Evolutionary conservation across 2,797 vertebrate genomes (phyloP).

Genomic region (Apodemus agrarius): DNA sequence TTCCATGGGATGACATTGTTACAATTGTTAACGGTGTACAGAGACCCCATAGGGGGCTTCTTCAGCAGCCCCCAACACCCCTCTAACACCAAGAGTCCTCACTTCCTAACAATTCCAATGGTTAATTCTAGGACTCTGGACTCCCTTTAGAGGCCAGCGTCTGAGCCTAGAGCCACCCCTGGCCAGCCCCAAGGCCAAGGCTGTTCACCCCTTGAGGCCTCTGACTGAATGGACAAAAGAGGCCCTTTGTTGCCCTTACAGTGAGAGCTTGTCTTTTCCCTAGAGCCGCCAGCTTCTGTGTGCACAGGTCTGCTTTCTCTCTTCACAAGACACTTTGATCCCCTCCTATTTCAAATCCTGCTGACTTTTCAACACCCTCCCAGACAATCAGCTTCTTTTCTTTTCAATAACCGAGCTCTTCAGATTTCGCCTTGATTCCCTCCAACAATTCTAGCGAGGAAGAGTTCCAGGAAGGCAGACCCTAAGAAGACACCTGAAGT

Average conservation of each 20-base stretch:
- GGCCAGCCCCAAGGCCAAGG: conserved; percentile 17
- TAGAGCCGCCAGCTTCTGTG: conserved; percentile 72
- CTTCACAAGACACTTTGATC: conserved; percentile 74
- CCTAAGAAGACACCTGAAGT: conserved; percentile 37
- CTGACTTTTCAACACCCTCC: conserved; percentile 66
- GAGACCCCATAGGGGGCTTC: background rate
- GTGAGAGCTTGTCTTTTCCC: conserved; percentile 73
- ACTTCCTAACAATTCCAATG: background rate
- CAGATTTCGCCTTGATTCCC: background rate
- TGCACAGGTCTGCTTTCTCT: conserved; percentile 48
- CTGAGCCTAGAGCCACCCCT: conserved; percentile 30
- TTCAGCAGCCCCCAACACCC: too few species aligned
- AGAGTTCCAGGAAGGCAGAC: background rate
- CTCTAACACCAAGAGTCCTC: background rate
- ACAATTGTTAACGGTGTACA: background rate
- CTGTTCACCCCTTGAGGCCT: conserved; percentile 49
- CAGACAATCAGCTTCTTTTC: conserved; percentile 37
- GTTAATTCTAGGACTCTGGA: background rate
- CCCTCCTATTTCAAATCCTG: conserved; percentile 66
- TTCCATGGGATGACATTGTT: background rate
- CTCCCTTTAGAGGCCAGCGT: background rate
- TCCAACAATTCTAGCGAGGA: conserved; percentile 34
- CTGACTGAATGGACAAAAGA: conserved; percentile 80
- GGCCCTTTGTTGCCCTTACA: conserved; percentile 81
- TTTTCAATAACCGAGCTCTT: conserved; percentile 66